Conservation (phyloP, 2,797 vertebrate species). For the Phrynocephalus guinanensis region DNA sequence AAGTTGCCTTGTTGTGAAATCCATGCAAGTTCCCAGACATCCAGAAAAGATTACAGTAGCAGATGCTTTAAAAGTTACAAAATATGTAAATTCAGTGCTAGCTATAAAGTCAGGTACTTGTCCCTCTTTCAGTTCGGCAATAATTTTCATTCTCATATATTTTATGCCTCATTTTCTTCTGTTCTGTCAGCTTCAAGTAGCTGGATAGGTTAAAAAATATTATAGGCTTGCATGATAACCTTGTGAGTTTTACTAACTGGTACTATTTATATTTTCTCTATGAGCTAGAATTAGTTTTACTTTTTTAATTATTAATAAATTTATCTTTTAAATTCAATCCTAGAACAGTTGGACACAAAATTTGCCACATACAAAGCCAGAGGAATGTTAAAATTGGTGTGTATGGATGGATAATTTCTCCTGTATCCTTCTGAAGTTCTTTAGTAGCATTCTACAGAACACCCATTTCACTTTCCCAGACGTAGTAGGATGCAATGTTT, state of each 20-base stretch:
- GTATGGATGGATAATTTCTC: constrained; percentile 53
- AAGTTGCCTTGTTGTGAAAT: background rate
- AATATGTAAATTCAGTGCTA: background rate
- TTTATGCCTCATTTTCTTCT: constrained; percentile 20
- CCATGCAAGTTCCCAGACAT: too few species aligned
- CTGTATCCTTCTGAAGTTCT: constrained; percentile 33
- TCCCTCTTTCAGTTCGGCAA: background rate
- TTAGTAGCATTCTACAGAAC: constrained; percentile 8
- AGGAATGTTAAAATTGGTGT: constrained; percentile 42
- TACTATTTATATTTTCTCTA: constrained; percentile 46
- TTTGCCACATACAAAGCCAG: constrained; percentile 45
- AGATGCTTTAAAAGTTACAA: too few species aligned
- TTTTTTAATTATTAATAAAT: too few species aligned
- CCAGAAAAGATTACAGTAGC: too few species aligned
- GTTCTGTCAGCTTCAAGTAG: too few species aligned
- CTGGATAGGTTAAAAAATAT: background rate
- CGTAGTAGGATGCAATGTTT: constrained; percentile 47
- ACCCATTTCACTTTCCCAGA: background rate
- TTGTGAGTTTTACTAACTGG: constrained; percentile 52
- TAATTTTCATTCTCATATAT: constrained; percentile 32
- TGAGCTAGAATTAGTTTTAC: background rate
- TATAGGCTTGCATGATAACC: background rate
- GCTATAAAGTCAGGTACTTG: background rate
- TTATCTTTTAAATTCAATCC: background rate
- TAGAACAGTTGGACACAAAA: constrained; percentile 32